These are phyloP conservation scores for Nomada ferruginata DNA, from an alignment of 2,888 invertebrate genomes.

Conservation along the genomic window DNA sequence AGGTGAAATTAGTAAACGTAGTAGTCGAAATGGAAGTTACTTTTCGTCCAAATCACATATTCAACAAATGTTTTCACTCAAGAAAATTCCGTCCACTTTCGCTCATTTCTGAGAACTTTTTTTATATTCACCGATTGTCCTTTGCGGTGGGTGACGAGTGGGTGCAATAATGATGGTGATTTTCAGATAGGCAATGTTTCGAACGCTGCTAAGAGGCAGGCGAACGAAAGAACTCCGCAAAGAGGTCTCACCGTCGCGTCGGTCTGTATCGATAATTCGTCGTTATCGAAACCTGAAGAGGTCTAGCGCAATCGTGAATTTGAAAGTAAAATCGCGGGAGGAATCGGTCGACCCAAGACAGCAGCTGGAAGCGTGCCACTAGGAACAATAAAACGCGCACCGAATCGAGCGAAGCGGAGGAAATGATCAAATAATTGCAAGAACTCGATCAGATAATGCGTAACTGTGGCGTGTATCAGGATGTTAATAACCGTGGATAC, in stretches of 20 bases:
- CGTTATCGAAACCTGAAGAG: slow-evolving; percentile 40
- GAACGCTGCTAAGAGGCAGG: neutral
- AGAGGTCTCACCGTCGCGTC: slow-evolving; percentile 9
- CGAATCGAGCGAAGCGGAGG: neutral
- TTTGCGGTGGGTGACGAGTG: slow-evolving; percentile 15
- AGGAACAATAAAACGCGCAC: slow-evolving; percentile 17
- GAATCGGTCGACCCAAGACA: slow-evolving; percentile 16
- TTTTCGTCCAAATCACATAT: neutral
- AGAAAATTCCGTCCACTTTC: slow-evolving; percentile 4
- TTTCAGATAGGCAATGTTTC: slow-evolving; percentile 15
- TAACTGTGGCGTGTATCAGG: neutral
- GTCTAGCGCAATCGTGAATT: slow-evolving; percentile 42
- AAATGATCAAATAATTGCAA: slow-evolving; percentile 1
- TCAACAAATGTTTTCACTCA: neutral
- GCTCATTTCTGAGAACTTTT: slow-evolving; percentile 8
- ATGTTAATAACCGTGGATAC: neutral
- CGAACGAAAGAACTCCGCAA: slow-evolving; percentile 2
- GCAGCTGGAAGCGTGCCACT: slow-evolving; percentile 37
- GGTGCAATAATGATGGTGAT: slow-evolving; percentile 36
- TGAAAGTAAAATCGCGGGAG: slow-evolving; percentile 47
- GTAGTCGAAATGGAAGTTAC: neutral
- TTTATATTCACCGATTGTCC: neutral
- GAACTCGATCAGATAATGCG: neutral
- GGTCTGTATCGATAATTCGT: slow-evolving; percentile 33
- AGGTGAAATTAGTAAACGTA: too few species aligned